phyloP scores from a whole-genome alignment of 2,888 invertebrate genomes.

The Masnerella sp. region DNA sequence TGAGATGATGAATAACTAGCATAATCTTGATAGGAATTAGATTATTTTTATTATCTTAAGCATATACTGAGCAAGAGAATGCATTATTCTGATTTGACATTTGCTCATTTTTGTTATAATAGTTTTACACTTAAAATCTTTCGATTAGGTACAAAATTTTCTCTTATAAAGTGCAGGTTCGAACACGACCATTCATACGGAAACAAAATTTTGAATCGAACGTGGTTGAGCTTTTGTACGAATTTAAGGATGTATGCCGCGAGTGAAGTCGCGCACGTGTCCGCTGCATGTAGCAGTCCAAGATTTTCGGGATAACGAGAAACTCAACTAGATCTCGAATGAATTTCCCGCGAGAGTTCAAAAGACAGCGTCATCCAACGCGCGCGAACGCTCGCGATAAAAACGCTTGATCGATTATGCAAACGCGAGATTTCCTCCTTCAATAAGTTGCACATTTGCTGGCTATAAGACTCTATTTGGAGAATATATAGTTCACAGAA shows the following conservation, averaged over 20 bases:
- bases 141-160: no score
- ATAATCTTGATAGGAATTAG: no score
- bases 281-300: constrained; percentile 51
- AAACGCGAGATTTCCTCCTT: constrained; percentile 58
- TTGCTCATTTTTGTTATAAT: no score
- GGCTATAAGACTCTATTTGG: constrained; percentile 50
- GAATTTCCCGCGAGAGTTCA: constrained; percentile 61
- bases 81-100: no score
- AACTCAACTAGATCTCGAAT: constrained; percentile 59
- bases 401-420: constrained; percentile 61
- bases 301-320: constrained; percentile 63
- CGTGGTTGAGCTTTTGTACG: constrained; percentile 40
- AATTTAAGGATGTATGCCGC: constrained; percentile 28
- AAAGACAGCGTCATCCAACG: constrained; percentile 46
- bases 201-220: constrained; percentile 36
- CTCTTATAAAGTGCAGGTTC: no score
- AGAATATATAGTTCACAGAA: constrained; percentile 35
- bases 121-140: no score
- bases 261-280: constrained; percentile 47
- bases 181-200: constrained; percentile 1
- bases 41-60: no score
- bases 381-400: constrained; percentile 50
- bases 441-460: constrained; percentile 58
- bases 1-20: no score
- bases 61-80: no score